Evolutionary conservation across 1,140 invertebrate genomes (phyloP), one percentile per base, ranked within the genome.

Genomic region (Galleria mellonella): DNA sequence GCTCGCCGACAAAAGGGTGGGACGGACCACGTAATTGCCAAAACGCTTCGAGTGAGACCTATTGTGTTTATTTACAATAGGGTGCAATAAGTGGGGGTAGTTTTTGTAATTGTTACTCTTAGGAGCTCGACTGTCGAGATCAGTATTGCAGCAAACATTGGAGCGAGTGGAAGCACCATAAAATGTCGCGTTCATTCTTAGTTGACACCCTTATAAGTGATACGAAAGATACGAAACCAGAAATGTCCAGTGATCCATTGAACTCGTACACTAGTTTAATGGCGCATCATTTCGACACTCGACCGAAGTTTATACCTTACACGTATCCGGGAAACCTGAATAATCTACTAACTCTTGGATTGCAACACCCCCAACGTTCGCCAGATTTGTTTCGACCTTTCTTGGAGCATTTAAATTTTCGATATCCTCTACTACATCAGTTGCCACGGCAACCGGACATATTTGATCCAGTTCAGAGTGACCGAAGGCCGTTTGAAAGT

Each of bases 111-210:
- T 81, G 81, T 82, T 75, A 72, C 76, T 78, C 72, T 68, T 63
- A 55, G 48, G 41, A 63, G 59, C 68, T 57, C 59, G 68, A 66
- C 69, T 69, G 68, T 56, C 43, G 38, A 40, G 50, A 69, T 67
- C 70, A 83, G 78, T 83, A 46, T 62, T 43, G 49, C 29, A 61
- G 52, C 49, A 53, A 48, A 64, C 60, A 48, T 43, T 61, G 52
- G 47, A 38, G 65, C 43, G 49, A 52, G 62, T 61, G 50, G 17
- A 23, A 23, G 17, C 6, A 6, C 17, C 51, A 38, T 43, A 72
- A 86, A 43, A 94, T 93, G 92, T 93, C 92, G 43, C 89, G 91
- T 44, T 93, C 91, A 41, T 94, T 94, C 63, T 71, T 93, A 33
- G 91, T 94, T 63, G 92, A 94, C 61, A 92, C 92, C 9, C 69